phyloP scores from a whole-genome alignment of 2,888 invertebrate species.

The Stenichneumon culpator region DNA sequence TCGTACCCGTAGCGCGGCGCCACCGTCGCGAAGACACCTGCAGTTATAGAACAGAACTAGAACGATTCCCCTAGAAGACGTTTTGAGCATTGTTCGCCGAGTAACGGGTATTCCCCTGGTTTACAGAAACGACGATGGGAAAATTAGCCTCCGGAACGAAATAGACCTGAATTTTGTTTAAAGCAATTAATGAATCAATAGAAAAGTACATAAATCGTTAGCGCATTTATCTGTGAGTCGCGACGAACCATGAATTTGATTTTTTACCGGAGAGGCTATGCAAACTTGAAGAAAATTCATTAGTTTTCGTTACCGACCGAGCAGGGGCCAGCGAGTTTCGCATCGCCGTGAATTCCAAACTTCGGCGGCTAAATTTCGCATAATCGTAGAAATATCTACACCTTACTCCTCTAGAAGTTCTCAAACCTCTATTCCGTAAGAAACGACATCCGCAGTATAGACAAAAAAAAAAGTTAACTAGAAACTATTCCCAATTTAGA shows the following conservation, averaged over 20 bases:
- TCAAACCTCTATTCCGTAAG: constrained; percentile 4
- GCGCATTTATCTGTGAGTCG: background rate
- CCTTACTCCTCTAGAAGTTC: constrained; percentile 21
- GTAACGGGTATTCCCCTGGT: constrained; percentile 2
- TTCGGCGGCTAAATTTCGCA: constrained; percentile 38
- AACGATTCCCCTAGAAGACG: constrained; percentile 30
- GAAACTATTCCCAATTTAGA: constrained; percentile 14
- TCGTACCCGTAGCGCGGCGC: constrained; percentile 62
- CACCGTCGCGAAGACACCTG: constrained; percentile 36
- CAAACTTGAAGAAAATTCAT: background rate
- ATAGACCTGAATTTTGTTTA: background rate
- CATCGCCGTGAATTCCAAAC: background rate
- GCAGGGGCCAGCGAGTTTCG: background rate
- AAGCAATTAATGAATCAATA: background rate
- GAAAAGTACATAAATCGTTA: no score
- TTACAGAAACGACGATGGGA: constrained; percentile 18
- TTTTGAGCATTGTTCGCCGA: background rate
- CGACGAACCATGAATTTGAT: background rate
- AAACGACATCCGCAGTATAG: constrained; percentile 13
- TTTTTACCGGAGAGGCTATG: background rate
- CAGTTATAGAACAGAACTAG: constrained; percentile 38
- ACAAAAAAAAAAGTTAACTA: constrained; percentile 9
- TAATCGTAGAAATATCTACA: constrained; percentile 9
- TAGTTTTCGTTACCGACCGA: background rate
- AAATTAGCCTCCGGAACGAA: constrained; percentile 36